These are phyloP conservation scores for Aleiodes alternator DNA, from an alignment of 2,888 invertebrate genomes.

Conservation along the genomic window DNA sequence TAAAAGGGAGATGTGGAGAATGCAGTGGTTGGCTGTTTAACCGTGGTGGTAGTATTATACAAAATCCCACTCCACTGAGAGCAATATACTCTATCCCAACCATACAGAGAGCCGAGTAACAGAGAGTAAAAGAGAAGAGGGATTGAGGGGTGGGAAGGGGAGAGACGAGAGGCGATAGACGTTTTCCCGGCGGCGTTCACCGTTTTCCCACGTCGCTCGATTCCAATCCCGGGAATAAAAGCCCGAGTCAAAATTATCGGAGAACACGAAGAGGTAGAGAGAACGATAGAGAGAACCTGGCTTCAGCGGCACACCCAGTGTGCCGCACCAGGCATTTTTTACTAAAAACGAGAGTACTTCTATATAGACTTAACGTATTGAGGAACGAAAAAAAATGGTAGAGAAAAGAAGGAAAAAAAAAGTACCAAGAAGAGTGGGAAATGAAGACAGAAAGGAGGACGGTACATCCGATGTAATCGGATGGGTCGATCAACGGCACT, in stretches of 20 bases:
- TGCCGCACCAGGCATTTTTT: background rate
- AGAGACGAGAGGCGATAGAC: slow-evolving; percentile 2
- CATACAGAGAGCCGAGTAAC: background rate
- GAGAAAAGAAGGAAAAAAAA: no score
- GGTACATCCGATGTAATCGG: slow-evolving; percentile 49
- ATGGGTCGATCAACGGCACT: slow-evolving; percentile 46
- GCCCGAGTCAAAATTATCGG: slow-evolving; percentile 65
- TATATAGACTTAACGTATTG: slow-evolving; percentile 23
- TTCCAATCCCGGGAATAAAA: slow-evolving; percentile 66
- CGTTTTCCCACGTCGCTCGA: slow-evolving; percentile 59
- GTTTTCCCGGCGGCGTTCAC: slow-evolving; percentile 43
- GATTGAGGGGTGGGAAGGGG: background rate
- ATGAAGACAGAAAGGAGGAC: slow-evolving; percentile 42
- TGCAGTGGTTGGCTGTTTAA: slow-evolving; percentile 19
- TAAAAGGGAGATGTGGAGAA: slow-evolving; percentile 2
- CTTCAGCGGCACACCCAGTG: slow-evolving; percentile 44
- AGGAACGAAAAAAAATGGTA: slow-evolving; percentile 40
- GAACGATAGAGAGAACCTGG: slow-evolving; percentile 54
- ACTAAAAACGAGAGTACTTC: slow-evolving; percentile 30
- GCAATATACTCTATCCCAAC: slow-evolving; percentile 22
- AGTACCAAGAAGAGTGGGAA: slow-evolving; percentile 25
- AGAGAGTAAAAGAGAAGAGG: slow-evolving; percentile 16
- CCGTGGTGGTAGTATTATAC: slow-evolving; percentile 28
- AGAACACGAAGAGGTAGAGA: slow-evolving; percentile 40
- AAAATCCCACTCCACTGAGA: slow-evolving; percentile 8